Conservation (phyloP, 2,797 vertebrate genomes). For the Telmatherina bonti region DNA sequence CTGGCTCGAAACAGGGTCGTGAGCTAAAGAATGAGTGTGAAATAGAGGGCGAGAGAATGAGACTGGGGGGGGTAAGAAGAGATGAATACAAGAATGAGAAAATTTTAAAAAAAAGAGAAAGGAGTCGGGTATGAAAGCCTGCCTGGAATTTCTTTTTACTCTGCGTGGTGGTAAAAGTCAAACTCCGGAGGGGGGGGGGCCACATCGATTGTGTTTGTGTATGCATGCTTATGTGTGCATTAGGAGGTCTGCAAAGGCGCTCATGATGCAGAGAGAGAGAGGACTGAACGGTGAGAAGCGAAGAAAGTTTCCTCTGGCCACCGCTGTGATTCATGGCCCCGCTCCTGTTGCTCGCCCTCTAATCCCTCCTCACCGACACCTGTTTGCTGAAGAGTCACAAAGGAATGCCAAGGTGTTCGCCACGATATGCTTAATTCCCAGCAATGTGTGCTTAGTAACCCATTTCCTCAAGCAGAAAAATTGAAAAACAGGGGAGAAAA, state of each 20-base stretch:
- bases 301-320: constrained; percentile 3
- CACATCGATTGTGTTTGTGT: constrained; percentile 12
- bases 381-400: constrained; percentile 60
- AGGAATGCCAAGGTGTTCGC: constrained; percentile 53
- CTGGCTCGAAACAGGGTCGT: constrained; percentile 50
- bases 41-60: constrained; percentile 39
- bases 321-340: constrained; percentile 57
- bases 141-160: constrained; percentile 38
- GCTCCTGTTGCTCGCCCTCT: constrained; percentile 47
- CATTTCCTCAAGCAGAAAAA: constrained; percentile 37
- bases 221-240: background rate
- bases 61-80: constrained; percentile 39
- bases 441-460: constrained; percentile 51
- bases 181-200: constrained; percentile 30
- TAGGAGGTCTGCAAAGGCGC: constrained; percentile 13
- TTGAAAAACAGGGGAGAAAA: constrained; percentile 9
- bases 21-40: constrained; percentile 58
- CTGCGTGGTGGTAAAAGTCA: constrained; percentile 39
- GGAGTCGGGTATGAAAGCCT: constrained; percentile 42
- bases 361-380: constrained; percentile 67
- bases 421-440: constrained; percentile 51
- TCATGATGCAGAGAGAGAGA: constrained; percentile 6
- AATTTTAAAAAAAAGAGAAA: constrained; percentile 46
- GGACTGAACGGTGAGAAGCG: constrained; percentile 8
- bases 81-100: constrained; percentile 37